Conservation (phyloP, 2,888 invertebrate species). For the Troides helena region DNA sequence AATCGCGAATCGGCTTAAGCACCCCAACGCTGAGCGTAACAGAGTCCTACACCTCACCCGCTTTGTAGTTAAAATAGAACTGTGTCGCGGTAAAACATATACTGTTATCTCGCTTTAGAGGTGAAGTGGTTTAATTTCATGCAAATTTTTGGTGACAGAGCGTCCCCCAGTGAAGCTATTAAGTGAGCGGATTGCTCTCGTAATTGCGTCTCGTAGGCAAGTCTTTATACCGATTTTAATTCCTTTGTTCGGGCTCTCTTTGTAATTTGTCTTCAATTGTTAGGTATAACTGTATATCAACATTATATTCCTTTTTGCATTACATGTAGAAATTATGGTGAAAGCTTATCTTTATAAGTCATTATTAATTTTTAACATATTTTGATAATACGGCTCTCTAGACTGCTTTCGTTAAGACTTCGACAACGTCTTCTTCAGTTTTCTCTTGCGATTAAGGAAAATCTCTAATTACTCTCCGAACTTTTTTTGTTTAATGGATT, state of each 20-base stretch:
- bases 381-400: not conserved
- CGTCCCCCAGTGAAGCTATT: conserved; percentile 65
- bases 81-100: conserved; percentile 43
- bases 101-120: conserved; percentile 47
- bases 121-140: conserved; percentile 47
- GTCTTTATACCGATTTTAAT: conserved; percentile 60
- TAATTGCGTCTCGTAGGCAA: conserved; percentile 78
- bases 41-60: conserved; percentile 45
- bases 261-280: conserved; percentile 58
- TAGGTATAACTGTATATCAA: conserved; percentile 27
- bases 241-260: conserved; percentile 60
- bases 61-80: conserved; percentile 41
- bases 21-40: conserved; percentile 40
- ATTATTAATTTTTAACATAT: not conserved
- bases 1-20: conserved; percentile 62
- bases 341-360: not conserved
- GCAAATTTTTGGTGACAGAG: conserved; percentile 76
- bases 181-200: conserved; percentile 70
- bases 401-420: not conserved
- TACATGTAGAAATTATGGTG: not conserved
- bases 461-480: no score
- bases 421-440: not conserved
- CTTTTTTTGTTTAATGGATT: no score
- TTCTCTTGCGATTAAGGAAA: no score
- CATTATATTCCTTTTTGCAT: conserved; percentile 2